Evolutionary conservation across 2,888 invertebrate species (phyloP).

Genomic region (Tillus elongatus): DNA sequence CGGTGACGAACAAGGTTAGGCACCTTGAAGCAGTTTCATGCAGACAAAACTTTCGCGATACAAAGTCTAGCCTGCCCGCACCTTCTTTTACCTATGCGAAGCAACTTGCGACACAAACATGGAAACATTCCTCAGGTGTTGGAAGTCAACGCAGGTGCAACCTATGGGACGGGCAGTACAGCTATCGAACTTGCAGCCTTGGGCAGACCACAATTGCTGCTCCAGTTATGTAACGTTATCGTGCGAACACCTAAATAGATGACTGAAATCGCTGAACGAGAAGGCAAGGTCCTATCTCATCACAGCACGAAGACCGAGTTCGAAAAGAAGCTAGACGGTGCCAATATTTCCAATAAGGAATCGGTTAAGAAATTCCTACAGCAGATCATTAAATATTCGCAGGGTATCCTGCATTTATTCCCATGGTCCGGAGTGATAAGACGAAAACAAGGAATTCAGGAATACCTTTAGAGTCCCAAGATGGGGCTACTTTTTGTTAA

Average conservation of each 20-base stretch:
- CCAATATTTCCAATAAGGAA: slow-evolving; percentile 63
- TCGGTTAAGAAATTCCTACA: slow-evolving; percentile 82
- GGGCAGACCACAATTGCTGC: slow-evolving; percentile 92
- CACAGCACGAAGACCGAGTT: slow-evolving; percentile 81
- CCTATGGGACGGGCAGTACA: slow-evolving; percentile 90
- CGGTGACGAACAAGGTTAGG: slow-evolving; percentile 44
- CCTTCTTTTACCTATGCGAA: slow-evolving; percentile 92
- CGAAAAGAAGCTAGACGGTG: slow-evolving; percentile 69
- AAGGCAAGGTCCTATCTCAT: slow-evolving; percentile 78
- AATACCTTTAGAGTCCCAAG: slow-evolving; percentile 90
- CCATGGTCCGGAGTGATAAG: slow-evolving; percentile 95
- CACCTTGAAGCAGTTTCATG: too few relatives aligned
- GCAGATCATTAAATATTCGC: slow-evolving; percentile 83
- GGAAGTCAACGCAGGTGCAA: slow-evolving; percentile 88
- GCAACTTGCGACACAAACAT: slow-evolving; percentile 90
- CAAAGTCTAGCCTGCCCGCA: slow-evolving; percentile 80
- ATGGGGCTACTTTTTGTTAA: too few relatives aligned
- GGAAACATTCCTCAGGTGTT: slow-evolving; percentile 79
- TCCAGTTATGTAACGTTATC: slow-evolving; percentile 95
- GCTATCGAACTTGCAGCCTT: slow-evolving; percentile 96
- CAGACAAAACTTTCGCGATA: too few relatives aligned
- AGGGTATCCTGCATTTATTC: slow-evolving; percentile 94
- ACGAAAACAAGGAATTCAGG: slow-evolving; percentile 83
- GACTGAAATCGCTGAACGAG: slow-evolving; percentile 79
- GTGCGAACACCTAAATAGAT: slow-evolving; percentile 92